phyloP scores from a whole-genome alignment of 1,140 invertebrate genomes.

The Phocides pigmalion region DNA sequence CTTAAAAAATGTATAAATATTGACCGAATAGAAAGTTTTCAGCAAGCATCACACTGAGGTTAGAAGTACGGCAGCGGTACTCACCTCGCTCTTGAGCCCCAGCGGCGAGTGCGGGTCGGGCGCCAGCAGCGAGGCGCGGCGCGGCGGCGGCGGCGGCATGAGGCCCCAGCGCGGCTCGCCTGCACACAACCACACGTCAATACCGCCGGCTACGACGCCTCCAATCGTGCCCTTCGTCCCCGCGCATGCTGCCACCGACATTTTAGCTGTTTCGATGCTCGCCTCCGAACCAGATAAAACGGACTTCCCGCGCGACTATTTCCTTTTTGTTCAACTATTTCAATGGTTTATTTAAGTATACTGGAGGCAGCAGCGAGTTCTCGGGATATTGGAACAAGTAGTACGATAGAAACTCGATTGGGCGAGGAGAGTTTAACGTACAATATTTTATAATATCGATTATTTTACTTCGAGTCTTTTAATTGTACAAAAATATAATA shows the following conservation, averaged over 20 bases:
- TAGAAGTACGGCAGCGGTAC: constrained; percentile 29
- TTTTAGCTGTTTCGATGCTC: constrained; percentile 22
- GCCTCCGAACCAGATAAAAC: constrained; percentile 13
- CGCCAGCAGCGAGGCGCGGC: constrained; percentile 83
- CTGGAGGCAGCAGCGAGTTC: constrained; percentile 5
- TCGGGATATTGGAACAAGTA: constrained; percentile 8
- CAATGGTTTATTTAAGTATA: neutral
- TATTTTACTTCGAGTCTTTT: neutral
- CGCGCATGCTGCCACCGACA: constrained; percentile 11
- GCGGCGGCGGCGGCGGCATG: constrained; percentile 86
- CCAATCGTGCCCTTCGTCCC: constrained; percentile 24
- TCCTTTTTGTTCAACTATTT: no score
- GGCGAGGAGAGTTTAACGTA: no score
- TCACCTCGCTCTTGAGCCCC: constrained; percentile 87
- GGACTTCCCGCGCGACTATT: neutral
- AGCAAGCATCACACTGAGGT: neutral
- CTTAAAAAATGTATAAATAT: no score
- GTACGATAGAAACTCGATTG: constrained; percentile 7
- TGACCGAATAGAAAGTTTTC: no score
- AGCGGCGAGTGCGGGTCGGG: constrained; percentile 79
- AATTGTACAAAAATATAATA: neutral
- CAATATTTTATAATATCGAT: no score
- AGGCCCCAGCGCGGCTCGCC: constrained; percentile 69
- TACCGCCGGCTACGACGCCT: constrained; percentile 17
- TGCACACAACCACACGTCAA: constrained; percentile 26